Evolutionary conservation across 2,888 invertebrate species (phyloP), one percentile per base, ranked within the genome.

Genomic region (Zhuqinia jingwanae): DNA sequence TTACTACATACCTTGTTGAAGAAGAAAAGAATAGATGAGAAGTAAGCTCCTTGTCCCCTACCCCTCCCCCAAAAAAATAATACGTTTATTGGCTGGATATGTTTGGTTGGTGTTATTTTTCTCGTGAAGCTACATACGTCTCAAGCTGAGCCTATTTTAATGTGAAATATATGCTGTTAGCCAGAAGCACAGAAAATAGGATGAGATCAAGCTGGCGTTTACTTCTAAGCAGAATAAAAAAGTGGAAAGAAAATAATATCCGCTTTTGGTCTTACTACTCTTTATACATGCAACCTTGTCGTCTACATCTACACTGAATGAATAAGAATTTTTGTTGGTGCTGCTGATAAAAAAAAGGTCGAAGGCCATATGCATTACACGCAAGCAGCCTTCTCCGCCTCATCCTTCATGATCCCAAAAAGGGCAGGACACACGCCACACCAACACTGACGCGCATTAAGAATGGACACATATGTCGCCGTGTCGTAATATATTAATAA

Each of bases 161-260:
- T 77, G 77, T 42, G 77, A 77, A 77, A 77, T 60, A 77, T n/a
- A n/a, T n/a, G n/a, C n/a, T 78, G 63, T 22, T 78, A 36, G 63
- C 78, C 63, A 30, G 50, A 77, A 63, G 56, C 22, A 56, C n/a
- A n/a, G n/a, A n/a, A n/a, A n/a, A n/a, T n/a, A n/a, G 47, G 1
- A 47, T 47, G 13, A 11, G 11, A 1, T 6, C 47, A 11, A 47
- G 13, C 2, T 1, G 15, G 47, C 11, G 13, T 47, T 15, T 15
- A 11, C 47, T 15, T 10, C 47, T 47, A 42, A 11, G 11, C 5
- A 42, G 22, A 22, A 15, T 1, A 56, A 15, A 22, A 56, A 56
- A 22, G 1, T n/a, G 0, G 20, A 5, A 56, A 56, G 22, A 56
- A 56, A 56, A 56, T n/a, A 30, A 58, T 25, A 58, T 58, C 25